Percentiles rank a stretch among this genome's conserved stretches.
These are phyloP conservation scores for Chironomus tepperi DNA, from an alignment of 1,140 invertebrate species.

Conservation along the genomic window DNA sequence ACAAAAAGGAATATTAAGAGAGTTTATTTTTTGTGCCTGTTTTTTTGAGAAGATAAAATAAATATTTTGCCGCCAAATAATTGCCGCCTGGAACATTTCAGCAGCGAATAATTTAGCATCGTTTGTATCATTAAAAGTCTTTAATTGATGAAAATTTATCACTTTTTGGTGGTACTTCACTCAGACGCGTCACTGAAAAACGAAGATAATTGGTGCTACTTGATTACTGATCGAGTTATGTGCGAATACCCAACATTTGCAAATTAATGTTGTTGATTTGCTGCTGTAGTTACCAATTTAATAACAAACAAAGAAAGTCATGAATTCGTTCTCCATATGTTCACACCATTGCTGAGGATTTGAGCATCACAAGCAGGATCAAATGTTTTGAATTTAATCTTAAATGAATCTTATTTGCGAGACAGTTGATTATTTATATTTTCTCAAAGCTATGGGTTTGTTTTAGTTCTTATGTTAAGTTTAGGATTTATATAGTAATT, in stretches of 20 bases:
- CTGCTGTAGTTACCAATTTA: background rate
- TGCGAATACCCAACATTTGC: background rate
- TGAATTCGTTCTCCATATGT: too few relatives aligned
- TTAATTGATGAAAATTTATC: constrained; percentile 22
- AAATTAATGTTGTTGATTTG: background rate
- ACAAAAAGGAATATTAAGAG: constrained; percentile 4
- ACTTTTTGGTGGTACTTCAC: background rate
- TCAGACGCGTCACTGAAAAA: background rate
- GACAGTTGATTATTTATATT: too few relatives aligned
- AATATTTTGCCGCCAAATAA: background rate
- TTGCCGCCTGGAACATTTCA: constrained; percentile 1
- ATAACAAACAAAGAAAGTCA: too few relatives aligned
- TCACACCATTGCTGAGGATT: too few relatives aligned
- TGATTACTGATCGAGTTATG: background rate
- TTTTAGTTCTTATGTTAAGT: too few relatives aligned
- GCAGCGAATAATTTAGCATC: constrained; percentile 19
- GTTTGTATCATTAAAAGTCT: background rate
- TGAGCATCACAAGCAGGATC: too few relatives aligned
- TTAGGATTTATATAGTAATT: too few relatives aligned
- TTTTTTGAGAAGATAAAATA: background rate
- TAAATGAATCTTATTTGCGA: too few relatives aligned
- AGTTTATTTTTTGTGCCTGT: background rate
- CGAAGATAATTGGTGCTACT: background rate
- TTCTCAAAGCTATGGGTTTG: too few relatives aligned
- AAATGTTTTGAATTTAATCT: too few relatives aligned